Percentiles rank a stretch among this genome's conserved stretches.
Evolutionary conservation across 2,113 vertebrate species (phyloP).

Genomic region (Ciconia stormi): DNA sequence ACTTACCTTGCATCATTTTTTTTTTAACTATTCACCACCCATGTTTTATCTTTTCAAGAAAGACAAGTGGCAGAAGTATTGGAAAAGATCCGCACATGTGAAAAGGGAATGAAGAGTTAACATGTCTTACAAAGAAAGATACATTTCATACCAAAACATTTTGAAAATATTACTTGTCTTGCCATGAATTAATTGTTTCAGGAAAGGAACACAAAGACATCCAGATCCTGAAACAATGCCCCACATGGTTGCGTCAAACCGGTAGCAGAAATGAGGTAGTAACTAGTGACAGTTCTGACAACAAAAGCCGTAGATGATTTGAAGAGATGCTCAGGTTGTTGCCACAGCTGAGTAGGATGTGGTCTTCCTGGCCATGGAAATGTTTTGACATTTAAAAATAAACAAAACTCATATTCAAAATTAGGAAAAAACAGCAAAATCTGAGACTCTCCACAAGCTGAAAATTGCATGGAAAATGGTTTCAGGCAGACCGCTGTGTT

Average conservation of each 20-base stretch:
- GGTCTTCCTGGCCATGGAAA: not conserved
- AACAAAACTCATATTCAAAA: not conserved
- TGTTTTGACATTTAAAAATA: not conserved
- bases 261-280: not conserved
- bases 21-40: not conserved
- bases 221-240: not conserved
- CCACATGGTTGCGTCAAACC: not conserved
- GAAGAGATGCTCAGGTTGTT: not conserved
- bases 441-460: not conserved
- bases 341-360: not conserved
- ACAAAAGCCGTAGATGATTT: not conserved
- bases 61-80: not conserved
- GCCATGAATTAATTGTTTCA: not conserved
- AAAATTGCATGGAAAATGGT: not conserved
- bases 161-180: not conserved
- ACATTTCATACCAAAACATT: not conserved
- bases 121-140: not conserved
- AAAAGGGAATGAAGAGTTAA: not conserved
- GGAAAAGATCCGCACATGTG: not conserved
- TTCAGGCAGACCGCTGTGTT: accelerated
- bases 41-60: not conserved
- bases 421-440: not conserved
- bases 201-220: not conserved
- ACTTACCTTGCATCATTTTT: not conserved
- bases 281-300: not conserved